phyloP scores from a whole-genome alignment of 2,113 vertebrate genomes.

The Anolis sagrei region DNA sequence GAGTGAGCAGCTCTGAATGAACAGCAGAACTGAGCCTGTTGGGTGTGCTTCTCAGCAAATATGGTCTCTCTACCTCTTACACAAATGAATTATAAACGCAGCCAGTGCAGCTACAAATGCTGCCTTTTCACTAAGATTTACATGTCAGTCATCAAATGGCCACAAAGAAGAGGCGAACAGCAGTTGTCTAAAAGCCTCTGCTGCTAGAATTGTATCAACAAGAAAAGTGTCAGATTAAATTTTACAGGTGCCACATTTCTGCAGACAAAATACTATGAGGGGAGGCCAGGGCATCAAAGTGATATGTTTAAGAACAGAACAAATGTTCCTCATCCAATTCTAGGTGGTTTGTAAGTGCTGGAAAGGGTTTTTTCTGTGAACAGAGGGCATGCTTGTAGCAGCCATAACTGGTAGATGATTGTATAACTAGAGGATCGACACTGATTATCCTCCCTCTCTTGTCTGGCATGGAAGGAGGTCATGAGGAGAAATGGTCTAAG shows the following conservation, averaged over 20 bases:
- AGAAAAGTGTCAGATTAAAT: neutral
- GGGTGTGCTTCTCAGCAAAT: neutral
- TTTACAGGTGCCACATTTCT: too few species aligned
- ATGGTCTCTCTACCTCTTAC: neutral
- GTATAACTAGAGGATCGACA: neutral
- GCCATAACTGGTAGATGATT: neutral
- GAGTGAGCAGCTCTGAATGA: neutral
- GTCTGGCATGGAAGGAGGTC: neutral
- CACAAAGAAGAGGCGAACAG: neutral
- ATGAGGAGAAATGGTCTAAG: neutral
- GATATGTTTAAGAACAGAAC: neutral
- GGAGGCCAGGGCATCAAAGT: neutral
- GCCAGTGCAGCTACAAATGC: neutral
- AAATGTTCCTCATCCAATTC: too few species aligned
- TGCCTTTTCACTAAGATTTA: neutral
- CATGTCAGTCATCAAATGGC: rapidly evolving
- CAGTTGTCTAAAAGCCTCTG: neutral
- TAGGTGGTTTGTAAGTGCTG: neutral
- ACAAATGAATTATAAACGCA: neutral
- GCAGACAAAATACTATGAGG: neutral
- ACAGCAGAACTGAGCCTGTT: neutral
- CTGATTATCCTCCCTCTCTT: neutral
- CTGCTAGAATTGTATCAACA: too few species aligned
- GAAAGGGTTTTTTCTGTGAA: neutral
- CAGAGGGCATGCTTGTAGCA: neutral